These are phyloP conservation scores for Clamator glandarius DNA, from an alignment of 2,797 vertebrate genomes.

Conservation along the genomic window DNA sequence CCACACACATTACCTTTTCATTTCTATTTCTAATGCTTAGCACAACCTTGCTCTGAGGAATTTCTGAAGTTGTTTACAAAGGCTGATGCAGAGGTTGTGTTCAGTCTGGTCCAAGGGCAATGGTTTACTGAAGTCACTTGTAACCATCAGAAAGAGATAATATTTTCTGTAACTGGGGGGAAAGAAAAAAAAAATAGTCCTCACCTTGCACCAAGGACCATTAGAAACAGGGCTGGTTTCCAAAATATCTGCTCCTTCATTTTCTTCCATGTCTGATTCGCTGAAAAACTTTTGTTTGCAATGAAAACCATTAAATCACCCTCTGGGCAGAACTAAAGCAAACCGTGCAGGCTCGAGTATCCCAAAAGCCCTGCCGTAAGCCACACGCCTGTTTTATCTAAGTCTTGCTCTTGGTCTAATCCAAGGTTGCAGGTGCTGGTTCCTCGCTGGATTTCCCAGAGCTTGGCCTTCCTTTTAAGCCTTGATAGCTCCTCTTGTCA, in stretches of 20 bases:
- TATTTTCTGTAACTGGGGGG: background rate
- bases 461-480: background rate
- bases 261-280: constrained; percentile 63
- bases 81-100: constrained; percentile 15
- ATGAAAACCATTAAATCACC: constrained; percentile 41
- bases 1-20: constrained; percentile 19
- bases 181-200: background rate
- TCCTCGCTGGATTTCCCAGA: background rate
- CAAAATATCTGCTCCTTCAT: constrained; percentile 49
- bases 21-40: constrained; percentile 45
- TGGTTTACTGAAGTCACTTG: background rate
- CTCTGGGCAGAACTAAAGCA: constrained; percentile 2
- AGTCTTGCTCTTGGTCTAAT: constrained; percentile 7
- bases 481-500: background rate
- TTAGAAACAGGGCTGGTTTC: constrained; percentile 50
- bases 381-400: background rate
- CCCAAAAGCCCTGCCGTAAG: background rate
- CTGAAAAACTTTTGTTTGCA: constrained; percentile 43
- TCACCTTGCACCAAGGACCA: constrained; percentile 73
- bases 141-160: constrained; percentile 4
- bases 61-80: constrained; percentile 51
- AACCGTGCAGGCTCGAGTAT: background rate
- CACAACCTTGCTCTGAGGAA: constrained; percentile 24
- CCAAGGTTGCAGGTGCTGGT: background rate
- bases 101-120: constrained; percentile 28